These are phyloP conservation scores for Pteria penguin DNA, from an alignment of 2,888 invertebrate species.

Conservation along the genomic window DNA sequence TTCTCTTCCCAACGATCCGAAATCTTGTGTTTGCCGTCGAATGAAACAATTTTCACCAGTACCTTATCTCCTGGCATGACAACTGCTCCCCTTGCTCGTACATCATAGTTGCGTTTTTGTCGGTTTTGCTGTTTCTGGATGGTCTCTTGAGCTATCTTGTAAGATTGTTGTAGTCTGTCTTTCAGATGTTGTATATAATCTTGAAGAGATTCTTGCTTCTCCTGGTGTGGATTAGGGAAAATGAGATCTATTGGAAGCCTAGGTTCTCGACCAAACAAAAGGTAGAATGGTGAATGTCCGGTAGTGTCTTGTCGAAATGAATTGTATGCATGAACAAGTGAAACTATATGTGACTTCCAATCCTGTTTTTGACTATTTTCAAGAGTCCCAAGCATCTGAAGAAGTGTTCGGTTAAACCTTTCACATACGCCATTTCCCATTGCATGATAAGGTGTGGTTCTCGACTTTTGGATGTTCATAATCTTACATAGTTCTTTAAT, in stretches of 20 bases:
- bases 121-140: not conserved
- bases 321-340: not conserved
- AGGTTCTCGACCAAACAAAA: not conserved
- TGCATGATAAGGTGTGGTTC: not conserved
- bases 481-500: not conserved
- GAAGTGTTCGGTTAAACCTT: not conserved
- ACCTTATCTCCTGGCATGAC: not conserved
- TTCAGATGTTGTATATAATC: not conserved
- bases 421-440: not conserved
- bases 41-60: not conserved
- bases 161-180: not conserved
- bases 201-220: not conserved
- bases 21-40: not conserved
- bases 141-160: not conserved
- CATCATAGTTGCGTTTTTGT: not conserved
- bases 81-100: not conserved
- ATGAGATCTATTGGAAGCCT: not conserved
- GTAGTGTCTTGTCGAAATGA: not conserved
- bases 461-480: not conserved
- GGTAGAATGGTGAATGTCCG: not conserved
- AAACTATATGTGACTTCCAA: not conserved
- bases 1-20: not conserved
- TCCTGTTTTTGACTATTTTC: not conserved
- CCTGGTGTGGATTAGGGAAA: not conserved
- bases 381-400: not conserved